These are phyloP conservation scores for Actenoides lindsayi DNA, from an alignment of 2,113 vertebrate genomes.

Conservation along the genomic window DNA sequence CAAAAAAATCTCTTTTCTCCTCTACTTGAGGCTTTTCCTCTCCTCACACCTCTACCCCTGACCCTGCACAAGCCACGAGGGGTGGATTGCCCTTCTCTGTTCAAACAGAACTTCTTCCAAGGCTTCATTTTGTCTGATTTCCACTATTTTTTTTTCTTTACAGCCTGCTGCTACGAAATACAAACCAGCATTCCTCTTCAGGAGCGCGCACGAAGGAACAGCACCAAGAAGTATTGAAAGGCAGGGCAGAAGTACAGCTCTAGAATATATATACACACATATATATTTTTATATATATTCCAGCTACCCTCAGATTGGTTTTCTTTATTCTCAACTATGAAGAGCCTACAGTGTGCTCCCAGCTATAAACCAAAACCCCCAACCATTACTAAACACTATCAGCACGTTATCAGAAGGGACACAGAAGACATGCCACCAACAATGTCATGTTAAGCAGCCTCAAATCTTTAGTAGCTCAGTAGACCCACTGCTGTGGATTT, in stretches of 20 bases:
- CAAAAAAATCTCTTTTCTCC: neutral
- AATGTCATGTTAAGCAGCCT: constrained; percentile 4
- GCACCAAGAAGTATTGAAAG: neutral
- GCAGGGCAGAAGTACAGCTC: neutral
- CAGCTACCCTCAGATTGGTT: neutral
- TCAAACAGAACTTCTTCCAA: neutral
- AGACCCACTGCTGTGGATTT: neutral
- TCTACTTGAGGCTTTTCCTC: neutral
- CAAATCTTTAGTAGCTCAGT: constrained; percentile 28
- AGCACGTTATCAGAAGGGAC: neutral
- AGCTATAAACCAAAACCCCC: neutral
- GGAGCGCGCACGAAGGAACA: neutral
- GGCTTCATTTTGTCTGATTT: neutral
- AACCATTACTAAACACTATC: neutral
- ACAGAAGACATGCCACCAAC: constrained; percentile 43
- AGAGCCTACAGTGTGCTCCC: neutral
- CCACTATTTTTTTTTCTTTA: neutral
- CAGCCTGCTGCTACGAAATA: neutral
- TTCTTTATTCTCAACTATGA: neutral
- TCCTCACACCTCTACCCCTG: neutral
- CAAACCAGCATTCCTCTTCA: neutral
- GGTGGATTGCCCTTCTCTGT: neutral
- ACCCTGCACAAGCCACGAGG: neutral
- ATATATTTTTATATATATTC: no score
- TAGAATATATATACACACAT: neutral